phyloP scores from a whole-genome alignment of 2,797 vertebrate species.

The Eutrigla gurnardus region DNA sequence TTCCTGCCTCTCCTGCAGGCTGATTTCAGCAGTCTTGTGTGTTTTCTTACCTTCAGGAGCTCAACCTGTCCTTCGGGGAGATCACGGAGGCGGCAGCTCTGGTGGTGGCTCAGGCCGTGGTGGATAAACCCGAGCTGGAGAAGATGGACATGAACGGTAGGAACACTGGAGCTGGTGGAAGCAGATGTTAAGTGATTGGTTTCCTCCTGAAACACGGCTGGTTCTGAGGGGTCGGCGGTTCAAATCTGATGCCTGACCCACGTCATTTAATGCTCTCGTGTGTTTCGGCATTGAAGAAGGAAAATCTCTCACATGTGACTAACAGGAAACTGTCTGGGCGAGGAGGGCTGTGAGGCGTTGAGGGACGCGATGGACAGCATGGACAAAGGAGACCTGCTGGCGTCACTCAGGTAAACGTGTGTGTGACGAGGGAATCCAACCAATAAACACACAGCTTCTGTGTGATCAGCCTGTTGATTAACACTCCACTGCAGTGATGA shows the following conservation, averaged over 20 bases:
- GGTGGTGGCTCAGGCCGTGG: conserved; percentile 87
- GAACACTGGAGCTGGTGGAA: fast-evolving
- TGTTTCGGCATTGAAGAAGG: no score
- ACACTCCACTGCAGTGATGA: conserved; percentile 84
- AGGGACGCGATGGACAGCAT: conserved; percentile 89
- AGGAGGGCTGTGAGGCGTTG: conserved; percentile 93
- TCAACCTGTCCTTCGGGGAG: conserved; percentile 97
- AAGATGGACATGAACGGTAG: conserved; percentile 96
- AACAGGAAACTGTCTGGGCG: conserved; percentile 93
- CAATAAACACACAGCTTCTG: background rate
- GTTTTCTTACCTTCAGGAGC: conserved; percentile 82
- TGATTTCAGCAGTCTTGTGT: background rate
- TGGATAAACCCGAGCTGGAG: conserved; percentile 88
- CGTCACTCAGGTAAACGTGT: conserved; percentile 88
- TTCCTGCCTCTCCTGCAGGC: background rate
- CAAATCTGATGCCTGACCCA: no score
- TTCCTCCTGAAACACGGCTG: no score
- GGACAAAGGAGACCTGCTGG: conserved; percentile 87
- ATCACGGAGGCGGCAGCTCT: conserved; percentile 92
- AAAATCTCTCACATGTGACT: background rate
- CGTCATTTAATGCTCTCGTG: no score
- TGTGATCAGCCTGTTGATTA: background rate
- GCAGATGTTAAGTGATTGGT: no score
- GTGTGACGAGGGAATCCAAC: background rate
- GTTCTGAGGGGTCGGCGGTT: no score